Base-by-base conservation (phyloP, 1,140 invertebrate genomes). In the Asobara japonica region DNA sequence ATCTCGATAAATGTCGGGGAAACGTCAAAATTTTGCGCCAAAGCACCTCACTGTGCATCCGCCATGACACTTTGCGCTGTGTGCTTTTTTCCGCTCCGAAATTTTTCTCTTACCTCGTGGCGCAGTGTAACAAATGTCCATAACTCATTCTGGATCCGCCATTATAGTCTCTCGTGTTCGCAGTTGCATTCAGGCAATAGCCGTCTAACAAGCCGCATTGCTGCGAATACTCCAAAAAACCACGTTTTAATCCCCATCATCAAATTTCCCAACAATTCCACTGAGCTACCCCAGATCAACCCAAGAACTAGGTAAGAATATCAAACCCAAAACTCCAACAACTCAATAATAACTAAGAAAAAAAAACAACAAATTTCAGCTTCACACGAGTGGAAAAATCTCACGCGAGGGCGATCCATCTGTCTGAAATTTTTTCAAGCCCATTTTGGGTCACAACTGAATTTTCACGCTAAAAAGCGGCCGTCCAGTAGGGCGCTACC, bases 401-500 rank as follows among this genome's bases (percentile, higher is more conserved):
- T 80, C 78, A 78, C 82, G 68, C 60, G 75, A 75, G 69, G 76
- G 79, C 82, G 80, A 84, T 77, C 83, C 84, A 84, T 82, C 83
- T 85, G 84, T 85, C 80, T 76, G 77, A 73, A n/a, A 81, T 73
- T 72, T 77, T 78, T 71, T 62, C 66, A 66, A 69, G 51, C 70
- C 64, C 62, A 66, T 27, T 38, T n/a, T 30, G 77, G 78, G 75
- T 74, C 70, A 70, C 74, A 78, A 77, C 82, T 83, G 78, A 79
- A 84, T 87, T 80, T 88, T 89, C 76, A 84, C 82, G 86, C 84
- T 85, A 82, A 76, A 83, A 88, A 80, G 86, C 86, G 86, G 82
- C 82, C 92, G 92, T 93, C 92, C 92, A 91, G 88, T 88, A 90
- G 92, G 92, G 92, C 92, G 92, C 90, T 92, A 93, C 90, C 91